Conservation (phyloP, 23 tunicate species). For the Styela plicata region DNA sequence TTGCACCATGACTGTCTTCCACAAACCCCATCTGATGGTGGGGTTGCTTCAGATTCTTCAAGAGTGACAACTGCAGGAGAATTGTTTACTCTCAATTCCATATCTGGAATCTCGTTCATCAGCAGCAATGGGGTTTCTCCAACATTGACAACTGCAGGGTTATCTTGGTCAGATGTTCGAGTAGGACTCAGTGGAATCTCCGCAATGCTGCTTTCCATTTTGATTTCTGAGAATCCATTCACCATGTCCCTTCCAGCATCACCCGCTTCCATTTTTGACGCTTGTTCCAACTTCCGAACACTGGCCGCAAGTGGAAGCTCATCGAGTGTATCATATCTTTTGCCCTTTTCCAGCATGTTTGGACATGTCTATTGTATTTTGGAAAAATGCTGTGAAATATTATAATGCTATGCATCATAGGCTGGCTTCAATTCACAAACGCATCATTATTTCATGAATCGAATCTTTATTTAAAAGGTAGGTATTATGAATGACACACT, state of each 20-base stretch:
- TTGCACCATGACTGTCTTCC: slow-evolving; percentile 25
- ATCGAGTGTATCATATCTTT: not conserved
- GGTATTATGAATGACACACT: too few relatives aligned
- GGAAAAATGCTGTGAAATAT: slow-evolving; percentile 35
- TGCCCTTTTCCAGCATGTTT: not conserved
- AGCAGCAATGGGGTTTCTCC: slow-evolving; percentile 12
- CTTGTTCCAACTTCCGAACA: not conserved
- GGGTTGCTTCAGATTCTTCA: slow-evolving; percentile 7
- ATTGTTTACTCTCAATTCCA: not conserved
- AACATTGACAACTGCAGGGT: slow-evolving; percentile 21
- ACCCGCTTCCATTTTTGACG: slow-evolving; percentile 16
- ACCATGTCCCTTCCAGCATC: not conserved
- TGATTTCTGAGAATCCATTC: slow-evolving; percentile 18
- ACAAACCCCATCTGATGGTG: slow-evolving; percentile 10
- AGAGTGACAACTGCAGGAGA: slow-evolving; percentile 22
- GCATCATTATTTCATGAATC: too few relatives aligned
- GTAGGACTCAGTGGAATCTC: slow-evolving; percentile 22
- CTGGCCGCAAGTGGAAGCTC: slow-evolving; percentile 24
- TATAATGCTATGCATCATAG: not conserved
- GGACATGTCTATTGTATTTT: slow-evolving; percentile 34
- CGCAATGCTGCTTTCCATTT: slow-evolving; percentile 19
- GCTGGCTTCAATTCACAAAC: not conserved
- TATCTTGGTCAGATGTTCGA: not conserved
- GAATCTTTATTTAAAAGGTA: too few relatives aligned
- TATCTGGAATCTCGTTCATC: not conserved